Conservation (phyloP, 2,113 vertebrate species). For the Hiodon alosoides region DNA sequence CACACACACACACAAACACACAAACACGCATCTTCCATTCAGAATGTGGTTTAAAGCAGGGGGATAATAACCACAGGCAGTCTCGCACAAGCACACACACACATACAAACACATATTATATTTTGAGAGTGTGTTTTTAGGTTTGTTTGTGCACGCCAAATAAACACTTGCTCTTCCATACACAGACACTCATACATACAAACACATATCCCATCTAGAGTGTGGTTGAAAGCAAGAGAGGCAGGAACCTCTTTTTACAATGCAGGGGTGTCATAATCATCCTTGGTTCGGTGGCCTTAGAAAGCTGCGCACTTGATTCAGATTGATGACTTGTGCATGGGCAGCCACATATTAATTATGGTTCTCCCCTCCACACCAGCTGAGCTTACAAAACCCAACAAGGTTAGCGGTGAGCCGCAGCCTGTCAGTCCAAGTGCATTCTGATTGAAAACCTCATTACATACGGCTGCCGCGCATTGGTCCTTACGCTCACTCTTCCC, state of each 20-base stretch:
- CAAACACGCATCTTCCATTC: too few relatives aligned
- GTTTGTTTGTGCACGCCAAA: background rate
- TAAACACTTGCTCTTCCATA: background rate
- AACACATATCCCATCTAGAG: slow-evolving; percentile 1
- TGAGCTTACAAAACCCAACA: slow-evolving; percentile 9
- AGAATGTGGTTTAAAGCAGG: too few relatives aligned
- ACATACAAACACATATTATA: too few relatives aligned
- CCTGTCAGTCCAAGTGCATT: slow-evolving; percentile 14
- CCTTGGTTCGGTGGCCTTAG: background rate
- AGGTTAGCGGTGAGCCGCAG: slow-evolving; percentile 15
- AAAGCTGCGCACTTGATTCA: background rate
- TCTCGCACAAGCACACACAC: too few relatives aligned
- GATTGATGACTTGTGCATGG: background rate
- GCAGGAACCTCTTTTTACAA: slow-evolving; percentile 7
- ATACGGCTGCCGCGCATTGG: background rate
- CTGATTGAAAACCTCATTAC: slow-evolving; percentile 30
- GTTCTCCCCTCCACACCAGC: background rate
- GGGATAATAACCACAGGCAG: too few relatives aligned
- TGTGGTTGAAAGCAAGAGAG: too few relatives aligned
- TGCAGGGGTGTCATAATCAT: slow-evolving; percentile 9
- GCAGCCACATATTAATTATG: background rate
- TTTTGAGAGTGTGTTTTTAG: too few relatives aligned
- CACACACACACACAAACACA: too few relatives aligned
- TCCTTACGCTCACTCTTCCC: background rate
- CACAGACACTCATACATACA: slow-evolving; percentile 3